A percentile compares a stretch with the other conserved stretches of the same genome.
phyloP scores from a whole-genome alignment of 2,113 vertebrate species.

The Grammomys surdaster region DNA sequence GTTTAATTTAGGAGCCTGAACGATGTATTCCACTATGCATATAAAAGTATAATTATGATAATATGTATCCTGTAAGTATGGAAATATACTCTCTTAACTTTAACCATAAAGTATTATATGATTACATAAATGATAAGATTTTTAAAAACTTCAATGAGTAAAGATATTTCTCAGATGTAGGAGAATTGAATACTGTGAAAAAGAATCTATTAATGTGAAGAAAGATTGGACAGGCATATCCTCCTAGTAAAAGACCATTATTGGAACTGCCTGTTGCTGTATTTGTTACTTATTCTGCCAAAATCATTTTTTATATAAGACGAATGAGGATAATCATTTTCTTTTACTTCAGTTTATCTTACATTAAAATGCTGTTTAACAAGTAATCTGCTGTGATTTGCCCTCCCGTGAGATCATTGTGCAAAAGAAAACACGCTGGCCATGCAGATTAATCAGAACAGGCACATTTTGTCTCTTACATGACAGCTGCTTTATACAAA shows the following conservation, averaged over 20 bases:
- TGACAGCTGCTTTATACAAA: not conserved
- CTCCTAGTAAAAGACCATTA: not conserved
- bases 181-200: constrained; percentile 57
- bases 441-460: not conserved
- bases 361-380: constrained; percentile 13
- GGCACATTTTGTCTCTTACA: not conserved
- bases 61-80: not conserved
- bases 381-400: constrained; percentile 41
- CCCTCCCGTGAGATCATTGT: not conserved
- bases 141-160: constrained; percentile 19
- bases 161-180: constrained; percentile 15
- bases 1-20: constrained; percentile 28
- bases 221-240: not conserved
- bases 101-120: not conserved
- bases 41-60: constrained; percentile 19
- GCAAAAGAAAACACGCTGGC: not conserved
- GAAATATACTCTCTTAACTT: constrained; percentile 16
- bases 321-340: constrained; percentile 7
- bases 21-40: not conserved
- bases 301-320: constrained; percentile 6
- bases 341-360: constrained; percentile 5
- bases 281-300: not conserved
- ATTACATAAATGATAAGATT: constrained; percentile 21
- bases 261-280: not conserved
- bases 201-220: constrained; percentile 29